Base-by-base conservation (phyloP, 2,113 vertebrate species). In the Poicephalus gulielmi region DNA sequence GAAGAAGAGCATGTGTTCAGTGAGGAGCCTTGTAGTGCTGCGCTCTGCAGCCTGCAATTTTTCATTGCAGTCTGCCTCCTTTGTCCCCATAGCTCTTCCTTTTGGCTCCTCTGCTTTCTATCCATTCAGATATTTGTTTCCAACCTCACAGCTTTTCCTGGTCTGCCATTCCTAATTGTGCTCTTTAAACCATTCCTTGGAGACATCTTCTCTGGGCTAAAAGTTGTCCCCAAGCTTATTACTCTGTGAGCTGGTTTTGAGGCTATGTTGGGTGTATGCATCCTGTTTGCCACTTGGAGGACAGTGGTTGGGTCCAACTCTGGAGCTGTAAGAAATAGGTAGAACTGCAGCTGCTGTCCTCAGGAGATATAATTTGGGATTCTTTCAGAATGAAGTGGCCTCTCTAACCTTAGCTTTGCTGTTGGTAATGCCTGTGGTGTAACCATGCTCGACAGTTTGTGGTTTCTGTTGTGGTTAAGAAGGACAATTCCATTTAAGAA, bases 341-440 rank as follows among this genome's bases (percentile, higher is more conserved):
- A 60, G 50, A 77, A 66, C 46, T 75, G 60, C 73, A 90, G 60
- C 64, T 92, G 52, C 62, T 55, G 25, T 67, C 74, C 2, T 2
- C 4, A 2, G 31, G 73, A 86, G 77, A 86, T 69, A 18, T 5
- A 82, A 88, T 88, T 96, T 88, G 22, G 57, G 80, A 66, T 96
- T 64, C 35, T 88, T 95, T 84, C 50, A 64, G 92, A 55, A 37
- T 88, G 90, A 96, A 15, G 50, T 75, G 79, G 68, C 87, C 74
- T 84, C 33, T 81, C 44, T 88, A 84, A 86, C 88, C 86, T 93
- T 93, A 76, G 78, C n/a, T 55, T 93, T 78, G 69, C 85, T 79
- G 39, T 84, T 64, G 67, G 73, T 63, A 81, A 84, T 57, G 55
- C 63, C n/a, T 83, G 86, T 69, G 94, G 88, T 84, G 22, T 82